Percentiles rank a stretch among this genome's conserved stretches.
Conservation (phyloP, 2,113 vertebrate genomes). For the Eidolon helvum region DNA sequence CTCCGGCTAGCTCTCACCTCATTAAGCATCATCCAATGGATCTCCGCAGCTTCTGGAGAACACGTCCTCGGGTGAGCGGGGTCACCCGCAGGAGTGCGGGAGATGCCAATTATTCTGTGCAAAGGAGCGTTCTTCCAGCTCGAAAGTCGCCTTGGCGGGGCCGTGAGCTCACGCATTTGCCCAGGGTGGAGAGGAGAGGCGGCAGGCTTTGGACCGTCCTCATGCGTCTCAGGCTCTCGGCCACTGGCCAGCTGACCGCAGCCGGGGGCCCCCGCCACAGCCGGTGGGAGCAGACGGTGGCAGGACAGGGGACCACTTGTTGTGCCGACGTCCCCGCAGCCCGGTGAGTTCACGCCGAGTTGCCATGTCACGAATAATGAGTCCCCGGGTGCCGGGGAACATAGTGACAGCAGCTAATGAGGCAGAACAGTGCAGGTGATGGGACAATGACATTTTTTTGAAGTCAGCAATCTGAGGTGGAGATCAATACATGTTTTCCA, state of each 20-base stretch:
- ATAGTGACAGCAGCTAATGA: conserved; percentile 73
- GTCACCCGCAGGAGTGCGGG: not conserved
- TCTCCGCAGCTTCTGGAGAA: not conserved
- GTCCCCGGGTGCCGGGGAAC: conserved; percentile 45
- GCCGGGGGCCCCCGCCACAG: not conserved
- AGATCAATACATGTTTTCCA: conserved; percentile 77
- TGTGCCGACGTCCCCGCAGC: not conserved
- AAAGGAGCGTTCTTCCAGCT: not conserved
- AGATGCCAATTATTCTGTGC: conserved; percentile 14
- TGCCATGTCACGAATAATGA: conserved; percentile 64
- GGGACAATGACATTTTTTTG: conserved; percentile 76
- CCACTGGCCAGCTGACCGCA: not conserved
- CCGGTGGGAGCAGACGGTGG: rapidly evolving
- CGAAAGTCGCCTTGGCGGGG: not conserved
- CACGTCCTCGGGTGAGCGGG: not conserved
- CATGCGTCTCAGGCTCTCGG: rapidly evolving
- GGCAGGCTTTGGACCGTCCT: rapidly evolving
- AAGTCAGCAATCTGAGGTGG: conserved; percentile 75
- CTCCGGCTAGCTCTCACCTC: conserved; percentile 12
- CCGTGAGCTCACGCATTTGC: rapidly evolving
- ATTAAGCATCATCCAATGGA: conserved; percentile 35
- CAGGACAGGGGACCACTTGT: conserved; percentile 38
- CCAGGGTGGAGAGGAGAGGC: not conserved
- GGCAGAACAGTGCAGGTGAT: conserved; percentile 64
- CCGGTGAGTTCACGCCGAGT: not conserved